These are phyloP conservation scores for Orientallactaga sibirica DNA, from an alignment of 2,797 vertebrate species.

Conservation along the genomic window DNA sequence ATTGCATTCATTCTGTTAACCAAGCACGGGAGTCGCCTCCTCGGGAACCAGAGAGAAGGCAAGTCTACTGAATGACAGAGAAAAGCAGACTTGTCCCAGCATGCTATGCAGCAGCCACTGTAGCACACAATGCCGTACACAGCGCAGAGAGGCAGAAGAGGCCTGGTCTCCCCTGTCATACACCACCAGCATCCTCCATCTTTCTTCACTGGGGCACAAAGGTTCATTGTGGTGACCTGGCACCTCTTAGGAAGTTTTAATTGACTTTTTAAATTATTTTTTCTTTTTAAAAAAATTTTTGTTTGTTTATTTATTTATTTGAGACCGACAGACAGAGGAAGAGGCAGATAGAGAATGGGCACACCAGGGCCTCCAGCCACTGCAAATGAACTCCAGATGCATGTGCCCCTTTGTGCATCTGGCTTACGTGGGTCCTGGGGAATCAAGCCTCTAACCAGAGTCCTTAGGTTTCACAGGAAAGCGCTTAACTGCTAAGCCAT, in stretches of 20 bases:
- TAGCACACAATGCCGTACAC: rapidly evolving
- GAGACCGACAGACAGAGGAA: too few relatives aligned
- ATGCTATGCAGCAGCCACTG: rapidly evolving
- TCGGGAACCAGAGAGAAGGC: neutral
- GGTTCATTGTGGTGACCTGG: neutral
- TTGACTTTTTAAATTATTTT: neutral
- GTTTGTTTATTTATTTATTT: too few relatives aligned
- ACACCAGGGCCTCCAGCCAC: too few relatives aligned
- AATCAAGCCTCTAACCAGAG: too few relatives aligned
- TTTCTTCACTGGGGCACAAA: neutral
- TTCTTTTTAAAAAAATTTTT: too few relatives aligned
- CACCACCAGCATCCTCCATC: rapidly evolving
- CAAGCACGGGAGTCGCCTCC: neutral
- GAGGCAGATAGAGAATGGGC: too few relatives aligned
- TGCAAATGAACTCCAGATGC: too few relatives aligned
- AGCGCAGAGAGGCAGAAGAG: rapidly evolving
- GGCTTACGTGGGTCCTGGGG: too few relatives aligned
- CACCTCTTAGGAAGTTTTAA: neutral
- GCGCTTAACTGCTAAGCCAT: too few relatives aligned
- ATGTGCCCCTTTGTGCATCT: too few relatives aligned
- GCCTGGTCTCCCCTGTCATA: rapidly evolving
- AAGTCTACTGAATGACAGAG: neutral
- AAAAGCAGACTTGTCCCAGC: neutral
- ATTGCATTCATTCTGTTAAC: neutral
- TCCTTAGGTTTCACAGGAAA: too few relatives aligned